A percentile compares a stretch with the other conserved stretches of the same genome.
Conservation (phyloP, 1,140 invertebrate species). For the Diorhabda sublineata region DNA sequence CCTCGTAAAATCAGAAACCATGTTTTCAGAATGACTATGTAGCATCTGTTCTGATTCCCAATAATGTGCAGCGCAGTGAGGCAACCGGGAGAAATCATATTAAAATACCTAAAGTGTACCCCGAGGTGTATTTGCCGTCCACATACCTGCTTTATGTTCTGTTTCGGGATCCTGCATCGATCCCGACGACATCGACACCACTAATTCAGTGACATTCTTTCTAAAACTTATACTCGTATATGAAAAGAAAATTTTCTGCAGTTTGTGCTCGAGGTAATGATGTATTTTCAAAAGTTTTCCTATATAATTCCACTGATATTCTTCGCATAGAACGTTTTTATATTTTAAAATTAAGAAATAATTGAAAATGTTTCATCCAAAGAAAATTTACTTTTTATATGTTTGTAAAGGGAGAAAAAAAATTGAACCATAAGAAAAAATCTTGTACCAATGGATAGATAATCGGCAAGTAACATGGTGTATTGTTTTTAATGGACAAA, state of each 20-base stretch:
- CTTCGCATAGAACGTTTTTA: too few relatives aligned
- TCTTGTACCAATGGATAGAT: too few relatives aligned
- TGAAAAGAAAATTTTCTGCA: not conserved
- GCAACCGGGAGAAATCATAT: conserved; percentile 41
- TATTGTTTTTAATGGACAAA: too few relatives aligned
- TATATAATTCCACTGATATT: too few relatives aligned
- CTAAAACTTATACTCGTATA: not conserved
- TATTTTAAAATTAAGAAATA: too few relatives aligned
- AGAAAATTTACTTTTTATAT: too few relatives aligned
- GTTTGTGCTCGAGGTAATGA: not conserved
- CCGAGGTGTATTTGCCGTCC: conserved; percentile 39
- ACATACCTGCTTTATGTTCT: conserved; percentile 40
- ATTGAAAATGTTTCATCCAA: too few relatives aligned
- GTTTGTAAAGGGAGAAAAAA: too few relatives aligned
- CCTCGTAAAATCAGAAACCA: conserved; percentile 4
- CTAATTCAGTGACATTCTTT: conserved; percentile 25
- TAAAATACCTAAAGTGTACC: conserved; percentile 42
- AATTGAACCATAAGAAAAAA: too few relatives aligned
- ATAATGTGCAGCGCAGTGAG: conserved; percentile 36
- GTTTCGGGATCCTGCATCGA: conserved; percentile 35
- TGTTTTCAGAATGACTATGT: conserved; percentile 33
- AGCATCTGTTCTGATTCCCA: conserved; percentile 43
- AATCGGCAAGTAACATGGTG: too few relatives aligned
- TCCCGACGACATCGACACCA: conserved; percentile 12
- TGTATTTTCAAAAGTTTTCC: too few relatives aligned